Percentiles rank a stretch among this genome's conserved stretches.
These are phyloP conservation scores for Myrmecobius fasciatus DNA, from an alignment of 2,113 vertebrate species.

Conservation along the genomic window DNA sequence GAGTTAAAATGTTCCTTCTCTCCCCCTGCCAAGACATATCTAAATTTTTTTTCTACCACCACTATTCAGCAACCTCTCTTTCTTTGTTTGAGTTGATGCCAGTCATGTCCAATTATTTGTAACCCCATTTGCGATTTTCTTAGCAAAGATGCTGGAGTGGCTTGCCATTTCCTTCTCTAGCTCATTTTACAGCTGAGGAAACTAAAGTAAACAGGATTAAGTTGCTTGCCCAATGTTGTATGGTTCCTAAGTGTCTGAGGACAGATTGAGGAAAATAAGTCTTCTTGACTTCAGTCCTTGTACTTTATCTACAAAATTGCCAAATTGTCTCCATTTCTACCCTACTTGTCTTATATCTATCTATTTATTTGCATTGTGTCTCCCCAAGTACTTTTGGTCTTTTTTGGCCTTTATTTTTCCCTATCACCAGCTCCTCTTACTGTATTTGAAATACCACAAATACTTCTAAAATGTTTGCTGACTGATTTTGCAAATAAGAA, in stretches of 20 bases:
- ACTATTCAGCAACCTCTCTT: neutral
- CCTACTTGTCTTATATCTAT: constrained; percentile 1
- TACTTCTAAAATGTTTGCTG: constrained; percentile 4
- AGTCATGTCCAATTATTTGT: neutral
- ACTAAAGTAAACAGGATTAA: no score
- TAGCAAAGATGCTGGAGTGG: no score
- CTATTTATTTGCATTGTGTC: neutral
- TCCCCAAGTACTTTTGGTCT: neutral
- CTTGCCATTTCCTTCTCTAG: no score
- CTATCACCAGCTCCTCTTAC: neutral
- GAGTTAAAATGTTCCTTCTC: neutral
- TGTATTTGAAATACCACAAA: neutral
- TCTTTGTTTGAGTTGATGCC: neutral
- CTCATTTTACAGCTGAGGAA: no score
- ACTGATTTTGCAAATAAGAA: neutral
- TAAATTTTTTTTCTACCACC: neutral
- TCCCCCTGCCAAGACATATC: neutral
- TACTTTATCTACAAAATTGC: neutral
- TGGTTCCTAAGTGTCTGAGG: neutral
- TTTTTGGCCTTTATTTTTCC: neutral
- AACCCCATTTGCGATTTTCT: no score
- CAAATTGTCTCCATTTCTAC: neutral
- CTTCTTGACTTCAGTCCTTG: no score
- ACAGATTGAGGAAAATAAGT: neutral
- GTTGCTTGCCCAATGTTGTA: no score